Conservation (phyloP, 2,888 invertebrate genomes). For the Trimorus sp. region DNA sequence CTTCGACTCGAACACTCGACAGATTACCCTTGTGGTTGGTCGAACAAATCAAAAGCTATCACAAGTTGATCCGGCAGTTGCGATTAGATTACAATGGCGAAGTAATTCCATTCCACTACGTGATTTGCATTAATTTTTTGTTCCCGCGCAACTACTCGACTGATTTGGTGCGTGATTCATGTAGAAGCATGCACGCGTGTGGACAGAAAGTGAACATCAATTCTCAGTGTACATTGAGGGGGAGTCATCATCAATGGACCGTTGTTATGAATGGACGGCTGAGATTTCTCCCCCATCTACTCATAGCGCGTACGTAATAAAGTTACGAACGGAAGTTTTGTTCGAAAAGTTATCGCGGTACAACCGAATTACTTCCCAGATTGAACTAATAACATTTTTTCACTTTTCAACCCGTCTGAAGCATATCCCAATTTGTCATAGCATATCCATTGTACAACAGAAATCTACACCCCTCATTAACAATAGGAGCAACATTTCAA, state of each 20-base stretch:
- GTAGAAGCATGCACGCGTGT: background rate
- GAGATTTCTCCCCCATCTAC: slow-evolving; percentile 36
- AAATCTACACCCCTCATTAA: no score
- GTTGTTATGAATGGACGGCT: slow-evolving; percentile 41
- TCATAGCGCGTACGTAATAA: slow-evolving; percentile 39
- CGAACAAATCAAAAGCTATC: background rate
- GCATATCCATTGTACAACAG: no score
- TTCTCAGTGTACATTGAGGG: slow-evolving; percentile 22
- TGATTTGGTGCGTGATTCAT: background rate
- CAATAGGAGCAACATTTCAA: no score
- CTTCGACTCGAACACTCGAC: slow-evolving; percentile 1
- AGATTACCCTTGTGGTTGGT: background rate
- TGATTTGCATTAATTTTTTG: no score
- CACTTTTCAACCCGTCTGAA: slow-evolving; percentile 5
- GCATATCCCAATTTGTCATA: no score
- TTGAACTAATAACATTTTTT: slow-evolving; percentile 12
- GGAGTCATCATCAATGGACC: slow-evolving; percentile 45
- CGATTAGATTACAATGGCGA: background rate
- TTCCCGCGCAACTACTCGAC: no score
- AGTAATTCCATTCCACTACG: no score
- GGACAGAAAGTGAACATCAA: slow-evolving; percentile 15
- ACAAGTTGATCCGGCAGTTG: background rate
- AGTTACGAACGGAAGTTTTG: slow-evolving; percentile 34
- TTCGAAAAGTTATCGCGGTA: slow-evolving; percentile 26
- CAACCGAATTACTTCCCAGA: slow-evolving; percentile 30